Evolutionary conservation across 1,140 invertebrate genomes (phyloP).

Genomic region (Macrotrachela quadricornifera): DNA sequence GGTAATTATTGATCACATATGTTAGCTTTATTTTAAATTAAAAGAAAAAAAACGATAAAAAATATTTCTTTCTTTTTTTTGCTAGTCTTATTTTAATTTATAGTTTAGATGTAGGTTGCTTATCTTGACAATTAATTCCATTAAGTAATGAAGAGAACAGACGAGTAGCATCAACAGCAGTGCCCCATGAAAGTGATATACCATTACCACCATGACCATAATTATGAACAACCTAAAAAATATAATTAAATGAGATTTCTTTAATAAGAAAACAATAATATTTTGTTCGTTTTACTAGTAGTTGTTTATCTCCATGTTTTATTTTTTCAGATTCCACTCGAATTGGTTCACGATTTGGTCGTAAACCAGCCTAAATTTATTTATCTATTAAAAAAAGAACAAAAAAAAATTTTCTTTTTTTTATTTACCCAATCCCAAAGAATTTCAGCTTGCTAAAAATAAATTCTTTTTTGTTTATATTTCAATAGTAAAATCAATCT

Average conservation of each 20-base stretch:
- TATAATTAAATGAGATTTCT: too few relatives aligned
- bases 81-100: slow-evolving; percentile 2
- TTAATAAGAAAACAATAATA: too few relatives aligned
- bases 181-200: slow-evolving; percentile 61
- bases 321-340: slow-evolving; percentile 42
- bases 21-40: too few relatives aligned
- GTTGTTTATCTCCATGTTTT: neutral
- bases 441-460: slow-evolving; percentile 16
- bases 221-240: slow-evolving; percentile 45
- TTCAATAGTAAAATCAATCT: too few relatives aligned
- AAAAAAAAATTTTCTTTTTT: too few relatives aligned
- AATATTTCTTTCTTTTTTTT: neutral
- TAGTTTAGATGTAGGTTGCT: slow-evolving; percentile 4
- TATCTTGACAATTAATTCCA: neutral
- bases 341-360: slow-evolving; percentile 49
- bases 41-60: too few relatives aligned
- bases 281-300: slow-evolving; percentile 6
- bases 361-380: slow-evolving; percentile 33
- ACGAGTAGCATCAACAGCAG: slow-evolving; percentile 47
- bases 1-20: too few relatives aligned
- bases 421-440: slow-evolving; percentile 38
- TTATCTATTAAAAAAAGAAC: too few relatives aligned
- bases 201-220: slow-evolving; percentile 81
- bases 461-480: neutral
- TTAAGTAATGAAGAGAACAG: slow-evolving; percentile 29